Evolutionary conservation across 1,140 invertebrate species (phyloP).

Genomic region (Bombus difficillimus): DNA sequence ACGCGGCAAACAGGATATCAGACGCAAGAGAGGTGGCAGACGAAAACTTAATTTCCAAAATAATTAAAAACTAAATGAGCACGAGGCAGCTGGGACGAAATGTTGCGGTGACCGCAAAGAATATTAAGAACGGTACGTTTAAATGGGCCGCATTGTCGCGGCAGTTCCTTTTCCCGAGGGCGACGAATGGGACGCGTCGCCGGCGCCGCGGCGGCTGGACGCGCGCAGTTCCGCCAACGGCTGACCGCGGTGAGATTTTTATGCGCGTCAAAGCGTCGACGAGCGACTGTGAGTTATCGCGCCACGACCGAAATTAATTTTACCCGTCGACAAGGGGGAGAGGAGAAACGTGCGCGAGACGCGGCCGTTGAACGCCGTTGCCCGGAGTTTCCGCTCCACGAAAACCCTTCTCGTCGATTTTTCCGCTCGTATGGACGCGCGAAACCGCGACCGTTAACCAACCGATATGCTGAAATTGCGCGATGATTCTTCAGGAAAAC

Average conservation of each 20-base stretch:
- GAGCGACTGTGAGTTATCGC: slow-evolving; percentile 69
- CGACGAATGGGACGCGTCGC: slow-evolving; percentile 30
- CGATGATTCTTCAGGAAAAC: background rate
- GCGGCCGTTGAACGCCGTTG: slow-evolving; percentile 14
- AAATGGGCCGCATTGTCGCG: slow-evolving; percentile 20
- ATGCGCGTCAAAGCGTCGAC: slow-evolving; percentile 72
- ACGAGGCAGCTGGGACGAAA: background rate
- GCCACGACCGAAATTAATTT: slow-evolving; percentile 68
- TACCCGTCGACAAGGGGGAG: slow-evolving; percentile 18
- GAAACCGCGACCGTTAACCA: background rate
- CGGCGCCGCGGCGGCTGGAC: slow-evolving; percentile 26
- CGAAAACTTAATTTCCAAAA: background rate
- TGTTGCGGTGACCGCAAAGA: background rate
- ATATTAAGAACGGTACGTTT: background rate
- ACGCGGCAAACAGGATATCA: background rate
- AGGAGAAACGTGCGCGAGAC: slow-evolving; percentile 53
- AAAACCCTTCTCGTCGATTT: slow-evolving; percentile 52
- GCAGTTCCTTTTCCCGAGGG: background rate
- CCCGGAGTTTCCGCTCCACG: background rate
- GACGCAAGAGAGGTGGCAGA: background rate
- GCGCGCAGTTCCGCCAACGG: slow-evolving; percentile 40
- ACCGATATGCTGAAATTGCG: background rate
- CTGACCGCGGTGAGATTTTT: slow-evolving; percentile 69
- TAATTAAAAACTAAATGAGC: slow-evolving; percentile 16
- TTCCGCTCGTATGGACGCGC: slow-evolving; percentile 17